Base-by-base conservation (phyloP, 2,888 invertebrate genomes). In the Hydrotaea cyrtoneurina region DNA sequence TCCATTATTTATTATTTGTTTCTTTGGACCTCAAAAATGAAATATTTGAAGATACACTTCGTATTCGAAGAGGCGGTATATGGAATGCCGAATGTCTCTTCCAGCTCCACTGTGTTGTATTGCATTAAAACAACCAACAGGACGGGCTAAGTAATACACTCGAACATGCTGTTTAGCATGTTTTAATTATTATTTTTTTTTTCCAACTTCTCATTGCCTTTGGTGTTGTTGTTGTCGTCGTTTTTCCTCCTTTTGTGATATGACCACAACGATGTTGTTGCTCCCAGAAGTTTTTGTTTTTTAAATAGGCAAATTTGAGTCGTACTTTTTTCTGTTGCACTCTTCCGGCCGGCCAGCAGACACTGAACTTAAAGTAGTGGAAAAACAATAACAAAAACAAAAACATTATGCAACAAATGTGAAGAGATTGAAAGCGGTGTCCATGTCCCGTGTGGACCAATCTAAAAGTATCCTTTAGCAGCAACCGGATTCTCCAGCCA, bases 81-180 rank as follows among this genome's bases (percentile, higher is more conserved):
- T 31, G 31, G 31, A 31, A 31, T 4, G n/a, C n/a, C n/a, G 7
- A 31, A 31, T 4, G 7, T 7, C 2, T 31, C 31, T 7, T 31
- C 2, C n/a, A 50, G 31, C 53, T n/a, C 72, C 46, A 72, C 26
- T 72, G 72, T 26, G 11, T 8, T 10, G 13, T 21, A 39, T 21
- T 23, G 80, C 78, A 59, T 59, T 26, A 26, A 59, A 26, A 59
- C 17, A 39, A 73, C 72, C 72, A 84, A 75, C 55, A 78, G 80
- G 72, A 76, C 77, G 73, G 69, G 39, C 62, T 72, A 73, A 78
- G 78, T 77, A 77, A 77, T 79, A 86, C 85, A 80, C 83, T 78
- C 78, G 59, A 82, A 85, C 85, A 87, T 81, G 86, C 86, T 86
- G 86, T 86, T 87, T 82, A 86, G 86, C 87, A 87, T 87, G 87